Percentiles rank a stretch among this genome's conserved stretches.
Evolutionary conservation across 2,797 vertebrate species (phyloP).

Genomic region (Peromyscus nudipes): DNA sequence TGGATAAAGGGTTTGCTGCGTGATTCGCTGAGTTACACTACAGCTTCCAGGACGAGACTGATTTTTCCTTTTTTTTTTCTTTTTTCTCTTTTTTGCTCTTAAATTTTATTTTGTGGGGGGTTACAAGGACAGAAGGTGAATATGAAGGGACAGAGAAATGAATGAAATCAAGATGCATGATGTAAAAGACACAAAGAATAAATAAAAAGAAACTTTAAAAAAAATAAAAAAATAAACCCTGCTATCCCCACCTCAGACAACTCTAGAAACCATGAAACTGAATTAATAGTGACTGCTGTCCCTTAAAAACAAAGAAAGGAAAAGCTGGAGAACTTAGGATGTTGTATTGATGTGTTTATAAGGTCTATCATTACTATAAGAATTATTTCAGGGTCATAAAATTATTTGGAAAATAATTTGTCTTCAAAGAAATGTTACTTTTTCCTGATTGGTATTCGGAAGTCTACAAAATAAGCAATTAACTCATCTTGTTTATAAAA

Average conservation of each 20-base stretch:
- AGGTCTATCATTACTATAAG: background rate
- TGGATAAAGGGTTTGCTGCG: too few species aligned
- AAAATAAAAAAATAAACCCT: background rate
- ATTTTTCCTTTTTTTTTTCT: background rate
- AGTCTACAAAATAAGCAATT: background rate
- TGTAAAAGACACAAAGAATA: background rate
- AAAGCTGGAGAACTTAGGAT: background rate
- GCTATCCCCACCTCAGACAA: background rate
- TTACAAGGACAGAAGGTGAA: background rate
- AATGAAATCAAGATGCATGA: background rate
- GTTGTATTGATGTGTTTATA: background rate
- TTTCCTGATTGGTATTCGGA: background rate
- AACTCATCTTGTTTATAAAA: background rate
- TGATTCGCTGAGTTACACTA: background rate
- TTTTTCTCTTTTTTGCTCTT: background rate
- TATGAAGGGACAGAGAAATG: background rate
- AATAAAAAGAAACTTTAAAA: background rate
- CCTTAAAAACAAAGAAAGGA: background rate
- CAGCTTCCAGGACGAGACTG: background rate
- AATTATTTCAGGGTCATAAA: background rate
- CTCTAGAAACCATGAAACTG: background rate
- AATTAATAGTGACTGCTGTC: background rate
- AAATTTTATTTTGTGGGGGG: background rate
- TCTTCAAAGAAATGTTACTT: background rate
- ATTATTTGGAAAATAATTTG: background rate